These are phyloP conservation scores for Cephus spinipes DNA, from an alignment of 2,888 invertebrate genomes.

Conservation along the genomic window DNA sequence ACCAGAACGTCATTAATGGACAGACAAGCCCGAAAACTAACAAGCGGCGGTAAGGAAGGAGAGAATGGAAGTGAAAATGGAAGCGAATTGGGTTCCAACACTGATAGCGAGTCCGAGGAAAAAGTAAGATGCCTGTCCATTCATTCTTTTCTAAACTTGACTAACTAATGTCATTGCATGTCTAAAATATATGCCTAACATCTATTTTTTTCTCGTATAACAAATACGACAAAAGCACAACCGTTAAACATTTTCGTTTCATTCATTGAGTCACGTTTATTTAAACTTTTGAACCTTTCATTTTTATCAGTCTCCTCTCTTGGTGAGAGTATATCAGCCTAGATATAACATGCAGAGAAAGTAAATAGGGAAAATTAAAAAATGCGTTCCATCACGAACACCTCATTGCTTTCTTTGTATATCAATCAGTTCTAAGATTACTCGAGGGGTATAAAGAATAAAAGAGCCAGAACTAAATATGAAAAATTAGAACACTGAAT, in stretches of 20 bases:
- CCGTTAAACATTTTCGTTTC: neutral
- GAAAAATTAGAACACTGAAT: too few relatives aligned
- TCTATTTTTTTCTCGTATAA: constrained; percentile 15
- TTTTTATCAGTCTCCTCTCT: neutral
- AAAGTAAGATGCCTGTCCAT: constrained; percentile 75
- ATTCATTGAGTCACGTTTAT: neutral
- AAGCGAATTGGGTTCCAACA: constrained; percentile 86
- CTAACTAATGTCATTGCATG: constrained; percentile 36
- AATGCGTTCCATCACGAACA: neutral
- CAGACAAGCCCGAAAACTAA: constrained; percentile 78
- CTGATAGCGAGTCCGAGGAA: constrained; percentile 90
- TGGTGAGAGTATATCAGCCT: neutral
- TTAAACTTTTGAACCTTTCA: neutral
- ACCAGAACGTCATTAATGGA: constrained; percentile 95
- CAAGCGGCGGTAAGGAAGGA: constrained; percentile 77
- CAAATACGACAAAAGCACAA: neutral
- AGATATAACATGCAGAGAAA: neutral
- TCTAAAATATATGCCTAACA: constrained; percentile 26
- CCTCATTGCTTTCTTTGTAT: neutral
- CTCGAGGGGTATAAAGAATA: neutral
- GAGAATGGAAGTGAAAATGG: constrained; percentile 81
- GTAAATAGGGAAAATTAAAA: neutral
- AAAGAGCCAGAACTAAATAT: too few relatives aligned
- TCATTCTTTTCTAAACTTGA: constrained; percentile 14
- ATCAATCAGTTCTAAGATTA: neutral